These are phyloP conservation scores for Xestia c-nigrum DNA, from an alignment of 2,888 invertebrate species.

Conservation along the genomic window DNA sequence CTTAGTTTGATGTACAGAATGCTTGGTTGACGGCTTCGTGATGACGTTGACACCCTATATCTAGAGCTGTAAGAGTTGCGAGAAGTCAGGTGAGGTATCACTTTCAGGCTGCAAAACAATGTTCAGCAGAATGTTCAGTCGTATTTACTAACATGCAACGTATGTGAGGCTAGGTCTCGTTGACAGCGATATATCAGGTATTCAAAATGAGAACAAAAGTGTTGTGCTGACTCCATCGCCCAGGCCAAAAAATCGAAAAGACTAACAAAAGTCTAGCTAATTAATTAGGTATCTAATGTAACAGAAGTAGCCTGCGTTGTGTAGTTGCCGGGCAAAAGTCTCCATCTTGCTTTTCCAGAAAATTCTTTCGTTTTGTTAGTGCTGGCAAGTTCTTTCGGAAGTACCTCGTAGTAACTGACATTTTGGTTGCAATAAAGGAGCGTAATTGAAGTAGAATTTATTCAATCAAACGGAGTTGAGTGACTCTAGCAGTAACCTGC, in stretches of 20 bases:
- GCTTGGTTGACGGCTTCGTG: too few species aligned
- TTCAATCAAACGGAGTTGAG: neutral
- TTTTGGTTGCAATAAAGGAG: neutral
- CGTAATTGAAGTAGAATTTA: too few species aligned
- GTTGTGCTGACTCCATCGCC: neutral
- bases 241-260: too few species aligned
- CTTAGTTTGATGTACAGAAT: too few species aligned
- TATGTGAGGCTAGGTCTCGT: constrained; percentile 2
- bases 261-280: neutral
- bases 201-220: neutral
- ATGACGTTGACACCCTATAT: neutral
- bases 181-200: neutral
- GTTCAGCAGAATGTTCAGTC: constrained; percentile 33
- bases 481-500: neutral
- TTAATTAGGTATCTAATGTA: neutral
- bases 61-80: neutral
- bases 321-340: neutral
- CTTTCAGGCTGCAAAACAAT: constrained; percentile 30
- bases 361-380: neutral
- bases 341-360: neutral
- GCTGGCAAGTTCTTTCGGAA: neutral
- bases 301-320: neutral
- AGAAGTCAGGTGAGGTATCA: constrained; percentile 4
- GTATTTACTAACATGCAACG: constrained; percentile 41
- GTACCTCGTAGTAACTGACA: neutral